Evolutionary conservation across 2,888 invertebrate species (phyloP), one percentile per base, ranked within the genome.

Genomic region (Andricus curvator): DNA sequence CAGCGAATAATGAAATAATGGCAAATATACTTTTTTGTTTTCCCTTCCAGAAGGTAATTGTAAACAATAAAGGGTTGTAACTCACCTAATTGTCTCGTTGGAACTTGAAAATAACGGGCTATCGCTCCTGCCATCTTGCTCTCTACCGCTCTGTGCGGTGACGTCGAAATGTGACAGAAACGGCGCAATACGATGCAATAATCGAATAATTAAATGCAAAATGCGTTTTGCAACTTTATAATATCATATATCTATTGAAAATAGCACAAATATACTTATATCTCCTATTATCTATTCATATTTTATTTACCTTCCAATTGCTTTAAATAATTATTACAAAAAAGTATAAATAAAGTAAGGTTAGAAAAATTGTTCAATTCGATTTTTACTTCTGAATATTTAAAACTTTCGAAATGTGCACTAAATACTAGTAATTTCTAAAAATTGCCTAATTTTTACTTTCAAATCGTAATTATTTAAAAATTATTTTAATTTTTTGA

Each of bases 71-170:
- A 83, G 20, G 64, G 64, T 77, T 81, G 85, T 77, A 91, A 92
- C 92, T 94, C 94, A 96, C 96, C 96, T 89, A 95, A 93, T 93
- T 95, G 94, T 88, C 93, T 93, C 92, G 93, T 95, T 84, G 93
- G 90, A 84, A 93, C 86, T 88, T 94, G 94, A 94, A 95, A 94
- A 92, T 95, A 94, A 92, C 96, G 95, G 89, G 95, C 94, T 91
- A 96, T 93, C 88, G 95, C 95, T 92, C 95, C 95, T 94, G 96
- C 96, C 96, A 96, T 96, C 94, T 95, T 95, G 93, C 56, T 37
- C 51, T 51, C 33, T 48, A n/a, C 74, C 74, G 83, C 86, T 48
- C 74, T 33, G 44, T 44, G 68, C 51, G 68, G 74, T 74, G 74
- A 74, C 74, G 74, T 56, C 51, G 20, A 56, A 51, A 51, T 51